These are phyloP conservation scores for Dryobotodes eremita DNA, from an alignment of 2,888 invertebrate genomes.

Conservation along the genomic window DNA sequence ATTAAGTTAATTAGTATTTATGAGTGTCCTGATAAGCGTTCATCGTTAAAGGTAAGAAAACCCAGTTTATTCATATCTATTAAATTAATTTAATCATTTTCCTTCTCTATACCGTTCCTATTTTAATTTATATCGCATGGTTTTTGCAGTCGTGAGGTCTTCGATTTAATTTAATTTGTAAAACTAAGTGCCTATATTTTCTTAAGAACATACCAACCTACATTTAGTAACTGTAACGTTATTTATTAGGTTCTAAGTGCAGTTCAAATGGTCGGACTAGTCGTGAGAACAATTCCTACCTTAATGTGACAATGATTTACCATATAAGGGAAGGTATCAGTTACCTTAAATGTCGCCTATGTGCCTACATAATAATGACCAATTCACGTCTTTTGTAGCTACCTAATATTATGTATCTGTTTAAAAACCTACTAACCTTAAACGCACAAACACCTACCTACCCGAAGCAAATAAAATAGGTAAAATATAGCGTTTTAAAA, in stretches of 20 bases:
- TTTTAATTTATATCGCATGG: neutral
- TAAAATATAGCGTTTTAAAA: slow-evolving; percentile 48
- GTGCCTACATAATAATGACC: slow-evolving; percentile 5
- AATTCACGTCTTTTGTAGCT: slow-evolving; percentile 9
- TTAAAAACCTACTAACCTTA: slow-evolving; percentile 7
- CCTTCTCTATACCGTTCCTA: neutral
- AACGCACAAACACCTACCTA: slow-evolving; percentile 23
- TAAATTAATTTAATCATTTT: neutral
- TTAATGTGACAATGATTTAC: slow-evolving; percentile 35
- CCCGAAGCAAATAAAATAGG: slow-evolving; percentile 45
- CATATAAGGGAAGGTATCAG: slow-evolving; percentile 12
- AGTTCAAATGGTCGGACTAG: slow-evolving; percentile 40
- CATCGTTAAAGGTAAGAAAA: slow-evolving; percentile 45
- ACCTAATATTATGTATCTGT: neutral
- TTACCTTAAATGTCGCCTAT: slow-evolving; percentile 13
- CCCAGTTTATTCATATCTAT: neutral
- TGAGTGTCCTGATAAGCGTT: slow-evolving; percentile 38
- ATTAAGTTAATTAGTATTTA: slow-evolving; percentile 45
- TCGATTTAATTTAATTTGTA: too few species aligned
- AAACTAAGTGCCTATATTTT: neutral
- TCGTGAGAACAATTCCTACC: slow-evolving; percentile 49
- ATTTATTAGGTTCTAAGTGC: slow-evolving; percentile 36
- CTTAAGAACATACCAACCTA: neutral
- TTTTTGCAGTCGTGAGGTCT: neutral
- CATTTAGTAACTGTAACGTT: slow-evolving; percentile 33